Base-by-base conservation (phyloP, 2,888 invertebrate genomes). In the Nomada flava region DNA sequence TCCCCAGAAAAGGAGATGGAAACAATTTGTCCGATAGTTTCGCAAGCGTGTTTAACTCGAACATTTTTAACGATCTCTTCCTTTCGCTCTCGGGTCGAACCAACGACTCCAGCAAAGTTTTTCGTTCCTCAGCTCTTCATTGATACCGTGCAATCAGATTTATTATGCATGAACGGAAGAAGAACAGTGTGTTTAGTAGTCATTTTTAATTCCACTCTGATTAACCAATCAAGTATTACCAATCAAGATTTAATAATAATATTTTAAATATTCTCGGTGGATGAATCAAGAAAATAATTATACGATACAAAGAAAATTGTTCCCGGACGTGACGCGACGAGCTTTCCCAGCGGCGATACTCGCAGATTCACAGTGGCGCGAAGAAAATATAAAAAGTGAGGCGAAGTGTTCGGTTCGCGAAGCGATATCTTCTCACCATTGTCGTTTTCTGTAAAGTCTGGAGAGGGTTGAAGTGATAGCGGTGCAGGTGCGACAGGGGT, bases 371-470 rank as follows among this genome's bases (percentile, higher is more conserved):
- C 47, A 36, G 50, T 44, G 65, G 20, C 50, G 20, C 68, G 13
- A 18, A 9, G 59, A 55, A 70, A 60, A 47, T 52, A 60, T 52
- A 65, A 70, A 83, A 67, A 69, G 65, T 42, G 52, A 79, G 73
- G 26, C 20, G 64, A 67, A 71, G 68, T 82, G 71, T 68, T 55
- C 52, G 64, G 67, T 63, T 70, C 72, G 78, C 42, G 63, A n/a
- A 9, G 26, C 42, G 70, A 76, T 76, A 76, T 59, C 70, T 74
- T 63, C 70, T 63, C 64, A 62, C 65, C 52, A 76, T 83, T 84
- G 84, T 79, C 83, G 69, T 53, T 76, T 59, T 44, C 71, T 55
- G 64, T 68, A 47, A 36, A 44, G 29, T 11, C 26, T 20, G 55
- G 47, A 42, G 59, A 60, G 72, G 65, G 23, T 57, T 42, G 59